Evolutionary conservation across 2,888 invertebrate genomes (phyloP), one percentile per base, ranked within the genome.

Genomic region (Leptura quadrifasciata): DNA sequence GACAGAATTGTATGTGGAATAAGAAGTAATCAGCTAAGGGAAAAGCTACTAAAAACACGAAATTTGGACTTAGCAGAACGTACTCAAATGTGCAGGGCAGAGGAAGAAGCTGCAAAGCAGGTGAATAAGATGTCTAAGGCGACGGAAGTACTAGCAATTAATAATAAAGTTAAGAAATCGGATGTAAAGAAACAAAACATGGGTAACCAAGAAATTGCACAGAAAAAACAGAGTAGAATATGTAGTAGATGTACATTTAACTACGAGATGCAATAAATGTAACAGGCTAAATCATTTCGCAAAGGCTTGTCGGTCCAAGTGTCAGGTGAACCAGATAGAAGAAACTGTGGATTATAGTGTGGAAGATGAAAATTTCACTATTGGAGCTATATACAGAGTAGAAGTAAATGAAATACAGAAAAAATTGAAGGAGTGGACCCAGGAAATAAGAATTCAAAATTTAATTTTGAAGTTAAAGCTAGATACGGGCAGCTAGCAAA

Each of bases 381-480:
- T 55, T 55, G 18, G 55, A 18, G 55, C 55, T 55, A 55, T 55
- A 55, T n/a, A n/a, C n/a, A n/a, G n/a, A n/a, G n/a, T n/a, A n/a
- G n/a, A n/a, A n/a, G n/a, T n/a, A n/a, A n/a, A n/a, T n/a, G n/a
- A n/a, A n/a, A n/a, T n/a, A n/a, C n/a, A n/a, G n/a, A n/a, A n/a
- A n/a, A n/a, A n/a, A n/a, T n/a, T n/a, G n/a, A n/a, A n/a, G n/a
- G n/a, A n/a, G n/a, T n/a, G n/a, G n/a, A n/a, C n/a, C n/a, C 8
- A 55, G 18, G 55, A 55, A 18, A n/a, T 55, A n/a, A 18, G 8
- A n/a, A 57, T 57, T 21, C 12, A 21, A 17, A 20, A 57, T 21
- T 57, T 9, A 12, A 12, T 57, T 17, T 15, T 55, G 17, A 15
- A 55, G 17, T 55, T 55, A 18, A 55, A 55, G 18, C 55, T 55